Conservation (phyloP, 2,888 invertebrate genomes). For the Rhamnusium bicolor region DNA sequence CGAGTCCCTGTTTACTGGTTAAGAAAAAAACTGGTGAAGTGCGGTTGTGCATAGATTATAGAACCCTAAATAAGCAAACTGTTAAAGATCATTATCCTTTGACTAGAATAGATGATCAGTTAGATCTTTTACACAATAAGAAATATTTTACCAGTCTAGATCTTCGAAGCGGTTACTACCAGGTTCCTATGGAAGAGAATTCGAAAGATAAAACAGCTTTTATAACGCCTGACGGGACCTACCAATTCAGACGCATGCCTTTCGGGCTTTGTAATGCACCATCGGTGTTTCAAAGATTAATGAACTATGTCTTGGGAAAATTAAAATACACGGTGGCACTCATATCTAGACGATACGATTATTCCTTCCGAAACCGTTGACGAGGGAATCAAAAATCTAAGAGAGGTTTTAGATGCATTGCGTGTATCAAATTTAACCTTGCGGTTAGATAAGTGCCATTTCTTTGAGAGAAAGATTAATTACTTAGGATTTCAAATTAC, state of each 20-base stretch:
- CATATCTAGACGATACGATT: neutral
- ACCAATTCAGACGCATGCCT: neutral
- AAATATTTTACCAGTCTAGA: constrained; percentile 18
- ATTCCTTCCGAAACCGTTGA: neutral
- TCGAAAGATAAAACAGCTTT: constrained; percentile 18
- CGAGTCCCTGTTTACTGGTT: no score
- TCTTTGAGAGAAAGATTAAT: neutral
- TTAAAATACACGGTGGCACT: neutral
- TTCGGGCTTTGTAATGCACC: no score
- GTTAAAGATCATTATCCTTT: constrained; percentile 7
- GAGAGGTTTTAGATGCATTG: neutral
- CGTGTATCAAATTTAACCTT: neutral
- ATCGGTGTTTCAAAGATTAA: no score
- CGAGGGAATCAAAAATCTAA: neutral
- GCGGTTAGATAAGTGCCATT: neutral
- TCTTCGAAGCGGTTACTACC: constrained; percentile 1
- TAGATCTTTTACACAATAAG: constrained; percentile 4
- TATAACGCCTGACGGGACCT: neutral
- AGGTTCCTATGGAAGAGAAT: neutral
- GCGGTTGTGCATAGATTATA: neutral
- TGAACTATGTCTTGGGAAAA: neutral
- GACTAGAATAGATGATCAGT: constrained; percentile 1
- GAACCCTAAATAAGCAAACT: neutral
- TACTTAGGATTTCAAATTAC: neutral
- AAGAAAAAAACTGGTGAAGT: neutral